phyloP scores from a whole-genome alignment of 2,113 vertebrate species.

The Platysternon megacephalum region DNA sequence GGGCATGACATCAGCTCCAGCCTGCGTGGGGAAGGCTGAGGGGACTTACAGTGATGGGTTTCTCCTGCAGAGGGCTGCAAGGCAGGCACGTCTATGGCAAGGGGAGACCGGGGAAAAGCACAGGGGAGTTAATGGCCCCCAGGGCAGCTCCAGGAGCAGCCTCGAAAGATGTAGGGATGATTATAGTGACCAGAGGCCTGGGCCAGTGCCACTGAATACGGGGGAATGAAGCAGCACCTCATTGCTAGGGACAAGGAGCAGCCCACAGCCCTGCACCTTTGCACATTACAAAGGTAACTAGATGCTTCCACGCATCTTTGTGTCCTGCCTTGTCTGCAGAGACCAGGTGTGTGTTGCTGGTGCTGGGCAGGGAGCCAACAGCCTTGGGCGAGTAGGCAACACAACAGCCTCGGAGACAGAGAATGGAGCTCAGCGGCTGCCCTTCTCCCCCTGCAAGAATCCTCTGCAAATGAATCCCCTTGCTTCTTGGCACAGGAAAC shows the following conservation, averaged over 20 bases:
- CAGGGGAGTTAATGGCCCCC: neutral
- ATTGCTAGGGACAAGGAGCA: neutral
- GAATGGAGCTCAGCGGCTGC: neutral
- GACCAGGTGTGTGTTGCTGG: neutral
- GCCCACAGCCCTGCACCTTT: neutral
- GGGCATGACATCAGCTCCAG: no score
- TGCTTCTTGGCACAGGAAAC: neutral
- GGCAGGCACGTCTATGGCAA: no score
- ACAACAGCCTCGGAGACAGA: neutral
- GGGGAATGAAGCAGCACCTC: neutral
- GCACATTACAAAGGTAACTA: neutral
- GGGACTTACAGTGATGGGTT: no score
- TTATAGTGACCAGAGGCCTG: neutral
- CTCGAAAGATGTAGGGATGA: neutral
- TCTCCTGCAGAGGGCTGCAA: no score
- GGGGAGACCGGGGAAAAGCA: neutral
- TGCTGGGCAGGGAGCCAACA: no score
- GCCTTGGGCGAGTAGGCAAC: neutral
- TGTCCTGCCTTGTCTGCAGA: neutral
- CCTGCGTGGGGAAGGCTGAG: no score
- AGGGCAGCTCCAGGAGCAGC: neutral
- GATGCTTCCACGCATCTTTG: neutral
- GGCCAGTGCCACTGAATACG: neutral
- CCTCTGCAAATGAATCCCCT: neutral
- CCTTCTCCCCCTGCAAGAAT: neutral